Conservation (phyloP, 1,140 invertebrate species). For the Acyrthosiphon pisum region DNA sequence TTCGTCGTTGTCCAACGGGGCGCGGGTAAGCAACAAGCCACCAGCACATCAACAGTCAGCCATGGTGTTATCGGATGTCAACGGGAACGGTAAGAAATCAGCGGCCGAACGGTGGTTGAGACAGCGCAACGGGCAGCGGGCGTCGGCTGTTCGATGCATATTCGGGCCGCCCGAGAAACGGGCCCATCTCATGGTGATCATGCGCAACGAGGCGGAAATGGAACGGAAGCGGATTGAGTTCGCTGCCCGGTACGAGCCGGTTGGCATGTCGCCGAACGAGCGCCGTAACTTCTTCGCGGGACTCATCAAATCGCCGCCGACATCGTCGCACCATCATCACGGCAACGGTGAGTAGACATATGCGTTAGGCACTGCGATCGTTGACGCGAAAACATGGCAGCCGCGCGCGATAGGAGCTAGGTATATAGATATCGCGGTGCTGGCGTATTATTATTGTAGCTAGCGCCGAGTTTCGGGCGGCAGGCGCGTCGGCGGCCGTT, state of each 20-base stretch:
- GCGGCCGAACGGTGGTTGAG: constrained; percentile 43
- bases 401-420: neutral
- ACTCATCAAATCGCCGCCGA: neutral
- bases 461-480: neutral
- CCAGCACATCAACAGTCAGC: too few relatives aligned
- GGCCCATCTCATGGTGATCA: constrained; percentile 12
- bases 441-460: too few relatives aligned
- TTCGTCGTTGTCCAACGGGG: neutral
- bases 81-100: neutral
- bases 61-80: constrained; percentile 47
- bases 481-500: neutral
- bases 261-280: constrained; percentile 24
- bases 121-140: constrained; percentile 35
- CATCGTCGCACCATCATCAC: neutral
- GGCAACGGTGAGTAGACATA: neutral
- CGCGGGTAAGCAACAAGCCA: neutral
- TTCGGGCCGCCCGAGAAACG: constrained; percentile 48
- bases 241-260: constrained; percentile 42
- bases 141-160: constrained; percentile 37
- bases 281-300: constrained; percentile 34
- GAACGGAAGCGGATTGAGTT: constrained; percentile 42
- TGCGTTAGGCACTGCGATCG: neutral
- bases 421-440: neutral
- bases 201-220: constrained; percentile 43
- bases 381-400: neutral